A percentile compares a stretch with the other conserved stretches of the same genome.
Evolutionary conservation across 2,797 vertebrate genomes (phyloP).

Genomic region (Fratercula arctica): DNA sequence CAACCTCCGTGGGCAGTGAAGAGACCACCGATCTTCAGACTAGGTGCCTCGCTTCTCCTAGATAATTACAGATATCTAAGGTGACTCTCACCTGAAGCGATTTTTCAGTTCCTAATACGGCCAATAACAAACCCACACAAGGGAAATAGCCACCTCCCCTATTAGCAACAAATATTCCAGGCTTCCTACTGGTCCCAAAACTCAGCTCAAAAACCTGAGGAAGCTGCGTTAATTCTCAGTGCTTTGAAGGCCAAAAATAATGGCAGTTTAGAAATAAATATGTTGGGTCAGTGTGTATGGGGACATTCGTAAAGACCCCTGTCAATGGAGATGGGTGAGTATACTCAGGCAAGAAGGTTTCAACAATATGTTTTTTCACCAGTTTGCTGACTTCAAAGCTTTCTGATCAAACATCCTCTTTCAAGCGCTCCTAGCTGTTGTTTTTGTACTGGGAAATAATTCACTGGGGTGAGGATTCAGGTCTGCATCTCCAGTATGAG

Average conservation of each 20-base stretch:
- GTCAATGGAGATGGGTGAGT: neutral
- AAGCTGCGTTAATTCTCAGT: neutral
- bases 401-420: neutral
- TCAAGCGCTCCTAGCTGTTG: neutral
- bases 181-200: neutral
- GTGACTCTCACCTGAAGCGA: neutral
- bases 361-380: neutral
- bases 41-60: neutral
- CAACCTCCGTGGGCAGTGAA: fast-evolving
- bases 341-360: neutral
- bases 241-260: neutral
- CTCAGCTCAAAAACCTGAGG: neutral
- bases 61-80: neutral
- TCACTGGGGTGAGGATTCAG: neutral
- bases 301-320: neutral
- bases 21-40: neutral
- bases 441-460: neutral
- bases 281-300: neutral
- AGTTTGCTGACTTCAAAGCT: neutral
- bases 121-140: neutral
- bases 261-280: neutral
- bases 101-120: neutral
- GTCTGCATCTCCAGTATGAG: neutral
- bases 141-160: no score
- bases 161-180: no score